Evolutionary conservation across 2,113 vertebrate species (phyloP).

Genomic region (Crypturellus undulatus): DNA sequence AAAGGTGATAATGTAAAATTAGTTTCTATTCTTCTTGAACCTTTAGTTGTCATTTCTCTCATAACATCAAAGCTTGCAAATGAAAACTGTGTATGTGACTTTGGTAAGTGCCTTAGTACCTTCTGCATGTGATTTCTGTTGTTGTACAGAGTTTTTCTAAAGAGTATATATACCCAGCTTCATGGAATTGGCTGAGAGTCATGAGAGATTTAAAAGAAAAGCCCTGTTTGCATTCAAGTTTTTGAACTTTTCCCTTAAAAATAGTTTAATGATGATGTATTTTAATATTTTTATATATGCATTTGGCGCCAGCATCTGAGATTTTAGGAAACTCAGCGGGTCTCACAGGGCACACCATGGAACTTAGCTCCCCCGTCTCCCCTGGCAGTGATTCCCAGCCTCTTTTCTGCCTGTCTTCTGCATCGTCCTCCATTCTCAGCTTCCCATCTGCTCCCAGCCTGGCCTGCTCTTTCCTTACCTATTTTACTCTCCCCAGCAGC

Average conservation of each 20-base stretch:
- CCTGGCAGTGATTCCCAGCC: background rate
- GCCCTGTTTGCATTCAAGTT: background rate
- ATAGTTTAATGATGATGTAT: background rate
- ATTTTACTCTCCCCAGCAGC: background rate
- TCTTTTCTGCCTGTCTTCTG: background rate
- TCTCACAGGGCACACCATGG: background rate
- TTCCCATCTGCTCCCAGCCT: background rate
- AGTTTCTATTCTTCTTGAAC: background rate
- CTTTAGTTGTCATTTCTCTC: background rate
- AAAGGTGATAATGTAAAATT: background rate
- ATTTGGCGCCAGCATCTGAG: background rate
- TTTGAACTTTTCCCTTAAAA: background rate
- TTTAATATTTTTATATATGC: background rate
- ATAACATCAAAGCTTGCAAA: background rate
- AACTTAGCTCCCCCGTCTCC: background rate
- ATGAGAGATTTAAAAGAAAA: background rate
- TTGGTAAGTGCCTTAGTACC: background rate
- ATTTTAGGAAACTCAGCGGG: background rate
- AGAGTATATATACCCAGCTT: accelerated
- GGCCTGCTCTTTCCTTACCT: background rate
- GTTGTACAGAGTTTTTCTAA: background rate
- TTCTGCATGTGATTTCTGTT: background rate
- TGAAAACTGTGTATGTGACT: background rate
- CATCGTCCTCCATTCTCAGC: background rate
- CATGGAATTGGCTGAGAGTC: background rate